Base-by-base conservation (phyloP, 2,888 invertebrate species). In the Conus canariensis region DNA sequence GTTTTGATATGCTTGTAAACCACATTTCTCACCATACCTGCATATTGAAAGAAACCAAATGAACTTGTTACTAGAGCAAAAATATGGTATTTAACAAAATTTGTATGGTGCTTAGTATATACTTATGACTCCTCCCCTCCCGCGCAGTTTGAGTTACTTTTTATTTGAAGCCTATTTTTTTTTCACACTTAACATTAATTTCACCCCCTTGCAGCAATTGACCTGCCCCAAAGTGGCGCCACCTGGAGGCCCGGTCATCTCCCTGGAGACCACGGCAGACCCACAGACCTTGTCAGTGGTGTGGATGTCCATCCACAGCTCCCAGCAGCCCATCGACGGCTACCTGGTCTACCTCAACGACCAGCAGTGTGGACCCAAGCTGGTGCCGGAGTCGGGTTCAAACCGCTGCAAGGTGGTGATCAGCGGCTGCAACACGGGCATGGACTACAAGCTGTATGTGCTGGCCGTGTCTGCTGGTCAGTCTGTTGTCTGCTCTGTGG, bases 331-430 rank as follows among this genome's bases (percentile, higher is more conserved):
- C 25, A 94, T 96, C 56, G 93, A 94, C 83, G 96, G 96, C n/a
- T 96, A 96, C 91, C 92, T 94, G 25, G 94, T 96, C 80, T 96
- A 94, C 93, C 94, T 96, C n/a, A 96, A 96, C 92, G 95, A 95
- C 60, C 94, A 95, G 90, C 95, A 95, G 92, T 96, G 95, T 94
- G 96, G 96, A 58, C 94, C 94, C 25, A 94, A 95, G 95, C 93
- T 96, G 87, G 95, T 95, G 19, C 96, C 96, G 12, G 95, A 95
- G 89, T 94, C 93, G 58, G 94, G 94, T 60, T 95, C 94, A 90
- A 95, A 96, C 90, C 91, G 96, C 12, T 96, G 96, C 92, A 95
- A 96, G 90, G 96, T 96, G 59, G 95, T 96, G 10, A 95, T 96
- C 56, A 95, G 96, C 74, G 95, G 95, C 90, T 96, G 96, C 93